phyloP scores from a whole-genome alignment of 2,113 vertebrate genomes.

The Pteruthius melanotis region DNA sequence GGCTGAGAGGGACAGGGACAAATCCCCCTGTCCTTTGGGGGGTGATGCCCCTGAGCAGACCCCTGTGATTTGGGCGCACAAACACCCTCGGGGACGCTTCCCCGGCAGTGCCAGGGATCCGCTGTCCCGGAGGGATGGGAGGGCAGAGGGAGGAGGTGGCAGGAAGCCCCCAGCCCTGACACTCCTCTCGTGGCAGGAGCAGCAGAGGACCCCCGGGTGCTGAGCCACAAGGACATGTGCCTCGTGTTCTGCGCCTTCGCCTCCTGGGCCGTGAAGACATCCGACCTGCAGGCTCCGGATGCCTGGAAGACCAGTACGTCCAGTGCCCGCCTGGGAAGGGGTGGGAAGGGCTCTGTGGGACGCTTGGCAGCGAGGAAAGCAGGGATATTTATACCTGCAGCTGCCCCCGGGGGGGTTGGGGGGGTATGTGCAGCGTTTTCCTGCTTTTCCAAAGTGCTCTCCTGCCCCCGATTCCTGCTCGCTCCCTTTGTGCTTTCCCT shows the following conservation, averaged over 20 bases:
- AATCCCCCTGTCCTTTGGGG: not conserved
- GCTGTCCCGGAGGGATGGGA: not conserved
- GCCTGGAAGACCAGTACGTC: conserved; percentile 92
- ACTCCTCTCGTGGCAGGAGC: conserved; percentile 35
- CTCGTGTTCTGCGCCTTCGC: conserved; percentile 92
- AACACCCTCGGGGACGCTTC: fast-evolving
- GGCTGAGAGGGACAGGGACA: not conserved
- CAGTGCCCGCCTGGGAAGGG: not conserved
- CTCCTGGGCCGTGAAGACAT: conserved; percentile 91
- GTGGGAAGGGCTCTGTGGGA: not conserved
- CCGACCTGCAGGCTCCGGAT: conserved; percentile 84
- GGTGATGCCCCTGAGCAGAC: fast-evolving
- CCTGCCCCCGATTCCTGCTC: not conserved
- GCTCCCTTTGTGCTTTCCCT: fast-evolving
- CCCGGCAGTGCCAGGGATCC: fast-evolving
- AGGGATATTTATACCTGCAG: not conserved
- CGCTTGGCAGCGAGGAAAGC: not conserved
- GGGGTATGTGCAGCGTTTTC: not conserved
- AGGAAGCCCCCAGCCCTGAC: fast-evolving
- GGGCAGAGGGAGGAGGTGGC: not conserved
- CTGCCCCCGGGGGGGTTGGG: fast-evolving
- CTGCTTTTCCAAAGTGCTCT: not conserved
- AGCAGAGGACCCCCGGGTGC: not conserved
- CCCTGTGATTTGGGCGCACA: not conserved
- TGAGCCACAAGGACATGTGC: conserved; percentile 86